Base-by-base conservation (phyloP, 2,797 vertebrate genomes). In the Cheirogaleus major region DNA sequence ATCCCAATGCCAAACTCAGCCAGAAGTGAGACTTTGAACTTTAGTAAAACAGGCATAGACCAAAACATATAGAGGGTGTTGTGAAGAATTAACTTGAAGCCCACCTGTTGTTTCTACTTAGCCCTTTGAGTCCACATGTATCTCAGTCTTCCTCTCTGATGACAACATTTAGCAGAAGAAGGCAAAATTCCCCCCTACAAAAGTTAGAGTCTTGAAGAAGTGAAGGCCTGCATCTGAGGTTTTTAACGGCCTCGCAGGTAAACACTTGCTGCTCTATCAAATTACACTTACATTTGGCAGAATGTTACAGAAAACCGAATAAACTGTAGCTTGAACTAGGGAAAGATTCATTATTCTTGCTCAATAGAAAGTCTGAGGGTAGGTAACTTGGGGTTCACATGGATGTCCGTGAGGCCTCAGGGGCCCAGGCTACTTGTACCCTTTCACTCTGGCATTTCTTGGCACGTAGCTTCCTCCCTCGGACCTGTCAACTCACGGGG, bases 361-460 rank as follows among this genome's bases (percentile, higher is more conserved):
- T 63, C 25, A 20, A 8, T 5, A 23, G 38, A 1, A 32, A 84
- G 11, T 55, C 38, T 4, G 43, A 30, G n/a, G 48, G 32, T 10
- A 5, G 67, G 23, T 32, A 11, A 27, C 4, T 4, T 4, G 17
- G 48, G 38, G 45, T 23, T 17, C 65, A 3, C 1, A 30, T 14
- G 4, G 30, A 52, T 1, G 0, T 13, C 11, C 7, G 9, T 0
- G 3, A 30, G 0, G 20, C 38, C 35, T 13, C 38, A 0, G 72
- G 18, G 41, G 15, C 5, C 35, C 38, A 14, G n/a, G 10, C 38
- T 10, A 4, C 20, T 35, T 22, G 20, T 11, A 0, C 50, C 61
- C 22, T 3, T 25, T 32, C 9, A 5, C 48, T 30, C 45, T 27
- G 79, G 11, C 2, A 0, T 81, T 81, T 30, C 20, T 15, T 0